phyloP scores from a whole-genome alignment of 2,113 vertebrate species.

The Butorides virescens region DNA sequence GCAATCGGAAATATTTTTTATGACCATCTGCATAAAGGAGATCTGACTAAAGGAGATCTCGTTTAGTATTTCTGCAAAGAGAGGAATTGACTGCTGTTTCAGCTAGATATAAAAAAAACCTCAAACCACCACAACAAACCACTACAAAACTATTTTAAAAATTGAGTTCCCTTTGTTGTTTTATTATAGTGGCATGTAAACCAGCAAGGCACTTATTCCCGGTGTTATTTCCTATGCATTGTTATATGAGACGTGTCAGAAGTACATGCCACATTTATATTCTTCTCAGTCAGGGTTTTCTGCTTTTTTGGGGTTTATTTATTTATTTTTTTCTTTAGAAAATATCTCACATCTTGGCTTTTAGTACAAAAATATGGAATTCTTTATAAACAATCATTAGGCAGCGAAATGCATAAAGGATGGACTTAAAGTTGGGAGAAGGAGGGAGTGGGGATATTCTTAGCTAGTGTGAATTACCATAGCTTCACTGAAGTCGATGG shows the following conservation, averaged over 20 bases:
- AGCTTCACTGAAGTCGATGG: constrained; percentile 20
- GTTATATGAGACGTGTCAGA: neutral
- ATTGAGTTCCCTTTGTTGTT: neutral
- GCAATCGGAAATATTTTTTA: neutral
- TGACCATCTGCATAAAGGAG: neutral
- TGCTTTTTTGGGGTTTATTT: neutral
- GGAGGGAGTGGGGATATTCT: neutral
- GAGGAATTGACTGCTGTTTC: neutral
- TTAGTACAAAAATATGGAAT: neutral
- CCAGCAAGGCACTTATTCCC: neutral
- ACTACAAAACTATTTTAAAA: neutral
- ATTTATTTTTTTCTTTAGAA: neutral
- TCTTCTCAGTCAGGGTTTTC: neutral
- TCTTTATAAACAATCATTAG: neutral
- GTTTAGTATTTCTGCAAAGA: neutral
- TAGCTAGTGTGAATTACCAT: constrained; percentile 11
- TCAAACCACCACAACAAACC: neutral
- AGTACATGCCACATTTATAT: neutral
- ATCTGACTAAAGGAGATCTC: neutral
- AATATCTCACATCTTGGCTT: neutral
- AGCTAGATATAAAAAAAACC: neutral
- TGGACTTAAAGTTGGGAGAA: neutral
- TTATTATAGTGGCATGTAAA: neutral
- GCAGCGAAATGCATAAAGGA: neutral
- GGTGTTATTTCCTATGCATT: neutral